Evolutionary conservation across 2,888 invertebrate genomes (phyloP).

Genomic region (Taphrorychus bicolor): DNA sequence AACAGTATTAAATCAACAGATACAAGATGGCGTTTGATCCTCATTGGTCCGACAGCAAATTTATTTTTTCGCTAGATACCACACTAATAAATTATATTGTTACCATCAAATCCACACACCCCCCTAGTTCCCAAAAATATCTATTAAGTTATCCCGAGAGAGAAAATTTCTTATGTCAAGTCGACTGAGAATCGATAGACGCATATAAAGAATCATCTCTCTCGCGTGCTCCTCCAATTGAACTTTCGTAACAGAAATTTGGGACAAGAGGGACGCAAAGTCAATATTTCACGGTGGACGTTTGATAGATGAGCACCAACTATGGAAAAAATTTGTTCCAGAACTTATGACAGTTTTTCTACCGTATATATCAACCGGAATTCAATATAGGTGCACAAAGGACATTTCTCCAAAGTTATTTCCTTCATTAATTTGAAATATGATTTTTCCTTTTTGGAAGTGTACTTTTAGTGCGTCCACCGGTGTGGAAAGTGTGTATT

Average conservation of each 20-base stretch:
- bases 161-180: slow-evolving; percentile 36
- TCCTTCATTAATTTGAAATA: slow-evolving; percentile 11
- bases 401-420: slow-evolving; percentile 23
- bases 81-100: too few species aligned
- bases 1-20: too few species aligned
- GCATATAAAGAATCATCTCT: slow-evolving; percentile 15
- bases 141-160: slow-evolving; percentile 2
- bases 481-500: slow-evolving; percentile 3
- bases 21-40: too few species aligned
- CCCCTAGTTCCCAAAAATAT: not conserved
- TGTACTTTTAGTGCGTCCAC: slow-evolving; percentile 16
- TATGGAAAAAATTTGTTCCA: slow-evolving; percentile 44
- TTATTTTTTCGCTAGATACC: too few species aligned
- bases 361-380: slow-evolving; percentile 35
- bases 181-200: slow-evolving; percentile 39
- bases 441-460: too few species aligned
- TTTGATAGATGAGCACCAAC: slow-evolving; percentile 55
- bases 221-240: slow-evolving; percentile 43
- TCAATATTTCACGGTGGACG: slow-evolving; percentile 42
- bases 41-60: too few species aligned
- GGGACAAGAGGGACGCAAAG: slow-evolving; percentile 39
- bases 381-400: slow-evolving; percentile 34
- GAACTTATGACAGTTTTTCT: slow-evolving; percentile 38
- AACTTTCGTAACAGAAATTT: slow-evolving; percentile 45
- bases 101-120: not conserved